Evolutionary conservation across 2,113 vertebrate genomes (phyloP).

Genomic region (Pseudolaguvia tuberculata): DNA sequence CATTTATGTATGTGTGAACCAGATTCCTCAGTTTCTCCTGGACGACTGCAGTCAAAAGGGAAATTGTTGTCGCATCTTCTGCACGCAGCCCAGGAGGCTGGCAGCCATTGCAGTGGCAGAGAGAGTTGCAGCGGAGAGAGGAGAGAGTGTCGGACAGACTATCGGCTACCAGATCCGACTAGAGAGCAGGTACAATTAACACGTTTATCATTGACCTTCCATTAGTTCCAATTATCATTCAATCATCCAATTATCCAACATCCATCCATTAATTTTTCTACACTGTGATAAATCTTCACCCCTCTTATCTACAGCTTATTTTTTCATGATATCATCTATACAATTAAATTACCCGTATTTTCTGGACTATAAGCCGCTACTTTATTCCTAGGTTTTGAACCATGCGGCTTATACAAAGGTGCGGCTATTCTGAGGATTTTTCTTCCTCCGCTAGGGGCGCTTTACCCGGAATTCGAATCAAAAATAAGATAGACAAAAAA

Average conservation of each 20-base stretch:
- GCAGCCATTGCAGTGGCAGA: slow-evolving; percentile 89
- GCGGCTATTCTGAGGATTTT: too few relatives aligned
- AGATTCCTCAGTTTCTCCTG: slow-evolving; percentile 96
- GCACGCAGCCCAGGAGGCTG: slow-evolving; percentile 89
- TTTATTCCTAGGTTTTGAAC: too few relatives aligned
- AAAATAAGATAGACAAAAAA: too few relatives aligned
- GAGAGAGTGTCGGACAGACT: slow-evolving; percentile 85
- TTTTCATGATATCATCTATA: background rate
- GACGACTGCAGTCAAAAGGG: slow-evolving; percentile 79
- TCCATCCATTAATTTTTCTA: too few relatives aligned
- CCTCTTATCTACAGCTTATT: background rate
- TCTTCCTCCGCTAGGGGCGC: too few relatives aligned
- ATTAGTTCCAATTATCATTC: background rate
- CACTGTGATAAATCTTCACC: too few relatives aligned
- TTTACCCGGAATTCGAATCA: too few relatives aligned
- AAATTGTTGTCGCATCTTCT: slow-evolving; percentile 87
- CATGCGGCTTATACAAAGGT: too few relatives aligned
- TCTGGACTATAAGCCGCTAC: too few relatives aligned
- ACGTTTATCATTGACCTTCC: background rate
- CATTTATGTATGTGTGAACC: slow-evolving; percentile 5
- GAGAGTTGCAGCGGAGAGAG: slow-evolving; percentile 89
- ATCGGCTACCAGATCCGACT: slow-evolving; percentile 91
- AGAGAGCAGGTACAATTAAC: slow-evolving; percentile 82
- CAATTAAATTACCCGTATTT: too few relatives aligned
- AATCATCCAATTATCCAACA: background rate